A percentile compares a stretch with the other conserved stretches of the same genome.
Evolutionary conservation across 2,113 vertebrate genomes (phyloP).

Genomic region (Otus sunia): DNA sequence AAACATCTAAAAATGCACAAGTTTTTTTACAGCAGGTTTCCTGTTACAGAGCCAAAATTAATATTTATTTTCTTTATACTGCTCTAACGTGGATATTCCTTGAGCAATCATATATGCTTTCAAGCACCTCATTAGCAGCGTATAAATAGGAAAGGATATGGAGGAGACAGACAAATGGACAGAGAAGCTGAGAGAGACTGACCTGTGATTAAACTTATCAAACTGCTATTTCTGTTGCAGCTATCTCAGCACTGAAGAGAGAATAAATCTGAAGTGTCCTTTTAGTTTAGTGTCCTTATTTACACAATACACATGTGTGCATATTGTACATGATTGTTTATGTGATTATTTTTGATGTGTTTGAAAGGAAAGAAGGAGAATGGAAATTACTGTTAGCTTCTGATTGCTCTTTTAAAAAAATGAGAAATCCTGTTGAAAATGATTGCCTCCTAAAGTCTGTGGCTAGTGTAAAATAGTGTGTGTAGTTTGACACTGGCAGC

Average conservation of each 20-base stretch:
- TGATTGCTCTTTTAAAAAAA: not conserved
- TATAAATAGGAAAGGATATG: not conserved
- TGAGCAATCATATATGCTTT: not conserved
- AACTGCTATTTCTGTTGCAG: not conserved
- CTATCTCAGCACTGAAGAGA: not conserved
- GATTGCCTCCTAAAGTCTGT: not conserved
- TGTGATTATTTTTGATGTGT: not conserved
- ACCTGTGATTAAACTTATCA: not conserved
- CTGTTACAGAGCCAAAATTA: not conserved
- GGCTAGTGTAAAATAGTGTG: not conserved
- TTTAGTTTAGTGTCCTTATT: not conserved
- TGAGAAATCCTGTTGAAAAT: not conserved
- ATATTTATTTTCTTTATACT: not conserved
- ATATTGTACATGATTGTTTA: not conserved
- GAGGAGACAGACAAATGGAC: not conserved
- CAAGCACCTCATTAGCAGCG: not conserved
- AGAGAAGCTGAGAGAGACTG: not conserved
- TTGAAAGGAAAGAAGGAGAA: not conserved
- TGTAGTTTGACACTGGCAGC: not conserved
- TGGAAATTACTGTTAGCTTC: not conserved
- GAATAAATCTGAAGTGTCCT: not conserved
- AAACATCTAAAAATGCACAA: not conserved
- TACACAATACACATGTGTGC: rapidly evolving
- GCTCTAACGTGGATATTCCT: not conserved
- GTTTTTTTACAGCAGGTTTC: not conserved